phyloP scores from a whole-genome alignment of 1,140 invertebrate species.

The Aricia agestis region DNA sequence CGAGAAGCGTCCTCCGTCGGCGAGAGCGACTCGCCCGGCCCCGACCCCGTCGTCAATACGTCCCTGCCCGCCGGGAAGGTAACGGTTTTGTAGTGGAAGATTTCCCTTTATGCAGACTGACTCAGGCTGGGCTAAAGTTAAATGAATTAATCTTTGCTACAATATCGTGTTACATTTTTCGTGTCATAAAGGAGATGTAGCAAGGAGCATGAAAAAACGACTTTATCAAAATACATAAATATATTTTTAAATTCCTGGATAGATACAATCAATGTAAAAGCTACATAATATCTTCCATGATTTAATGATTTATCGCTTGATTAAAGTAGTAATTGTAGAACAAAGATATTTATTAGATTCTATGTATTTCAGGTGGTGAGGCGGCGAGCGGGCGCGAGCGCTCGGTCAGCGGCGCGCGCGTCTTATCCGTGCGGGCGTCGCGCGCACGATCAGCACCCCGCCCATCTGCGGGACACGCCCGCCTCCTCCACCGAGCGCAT shows the following conservation, averaged over 20 bases:
- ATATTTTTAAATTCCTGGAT: too few relatives aligned
- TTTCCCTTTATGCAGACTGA: too few relatives aligned
- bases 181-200: too few relatives aligned
- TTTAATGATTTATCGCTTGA: too few relatives aligned
- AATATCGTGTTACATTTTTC: neutral
- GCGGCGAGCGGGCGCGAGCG: conserved; percentile 60
- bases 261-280: too few relatives aligned
- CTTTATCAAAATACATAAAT: too few relatives aligned
- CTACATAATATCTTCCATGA: too few relatives aligned
- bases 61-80: conserved; percentile 83
- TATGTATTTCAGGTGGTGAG: conserved; percentile 60
- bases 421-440: conserved; percentile 78
- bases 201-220: too few relatives aligned
- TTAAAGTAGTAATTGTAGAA: too few relatives aligned
- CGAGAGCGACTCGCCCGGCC: conserved; percentile 65
- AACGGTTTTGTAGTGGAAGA: neutral
- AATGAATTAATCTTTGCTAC: too few relatives aligned
- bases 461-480: conserved; percentile 41
- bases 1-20: conserved; percentile 67
- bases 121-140: too few relatives aligned
- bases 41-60: conserved; percentile 79
- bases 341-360: too few relatives aligned
- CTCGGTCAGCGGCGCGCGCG: conserved; percentile 58
- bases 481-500: conserved; percentile 56
- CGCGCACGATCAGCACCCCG: conserved; percentile 34